Percentiles rank a stretch among this genome's conserved stretches.
Conservation (phyloP, 2,113 vertebrate genomes). For the Oryzias woworae region DNA sequence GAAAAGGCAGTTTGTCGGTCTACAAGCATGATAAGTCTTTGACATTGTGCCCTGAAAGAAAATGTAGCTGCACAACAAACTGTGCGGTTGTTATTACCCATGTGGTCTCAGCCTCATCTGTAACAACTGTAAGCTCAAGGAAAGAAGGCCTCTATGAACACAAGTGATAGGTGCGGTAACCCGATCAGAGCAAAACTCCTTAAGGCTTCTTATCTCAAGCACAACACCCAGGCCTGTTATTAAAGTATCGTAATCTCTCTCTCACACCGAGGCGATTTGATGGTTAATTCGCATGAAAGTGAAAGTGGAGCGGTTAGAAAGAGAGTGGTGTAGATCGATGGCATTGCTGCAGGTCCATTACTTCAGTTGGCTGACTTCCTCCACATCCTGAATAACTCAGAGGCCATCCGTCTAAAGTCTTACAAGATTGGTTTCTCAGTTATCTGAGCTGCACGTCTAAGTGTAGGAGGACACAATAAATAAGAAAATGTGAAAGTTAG, state of each 20-base stretch:
- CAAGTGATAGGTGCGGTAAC: conserved; percentile 65
- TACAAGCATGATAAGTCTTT: not conserved
- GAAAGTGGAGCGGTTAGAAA: conserved; percentile 33
- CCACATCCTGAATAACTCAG: conserved; percentile 21
- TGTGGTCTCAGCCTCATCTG: conserved; percentile 20
- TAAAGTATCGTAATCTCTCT: conserved; percentile 57
- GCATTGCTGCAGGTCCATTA: conserved; percentile 53
- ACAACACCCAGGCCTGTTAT: conserved; percentile 42
- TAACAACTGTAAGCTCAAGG: conserved; percentile 44
- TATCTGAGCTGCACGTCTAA: conserved; percentile 15
- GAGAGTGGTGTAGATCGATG: conserved; percentile 49
- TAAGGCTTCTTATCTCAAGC: conserved; percentile 68
- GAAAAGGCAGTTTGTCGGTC: not conserved
- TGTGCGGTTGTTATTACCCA: conserved; percentile 10
- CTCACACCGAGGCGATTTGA: conserved; percentile 43
- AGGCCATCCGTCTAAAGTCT: conserved; percentile 27
- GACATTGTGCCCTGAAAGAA: conserved; percentile 40
- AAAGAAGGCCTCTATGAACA: conserved; percentile 41
- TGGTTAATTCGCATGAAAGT: conserved; percentile 28
- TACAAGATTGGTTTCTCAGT: conserved; percentile 20
- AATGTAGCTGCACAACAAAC: conserved; percentile 18
- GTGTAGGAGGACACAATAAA: not conserved
- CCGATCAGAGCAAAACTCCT: conserved; percentile 61
- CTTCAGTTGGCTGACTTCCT: conserved; percentile 41
- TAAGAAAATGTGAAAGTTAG: not conserved